Conservation (phyloP, 1,140 invertebrate species). For the Brachionus calyciflorus region DNA sequence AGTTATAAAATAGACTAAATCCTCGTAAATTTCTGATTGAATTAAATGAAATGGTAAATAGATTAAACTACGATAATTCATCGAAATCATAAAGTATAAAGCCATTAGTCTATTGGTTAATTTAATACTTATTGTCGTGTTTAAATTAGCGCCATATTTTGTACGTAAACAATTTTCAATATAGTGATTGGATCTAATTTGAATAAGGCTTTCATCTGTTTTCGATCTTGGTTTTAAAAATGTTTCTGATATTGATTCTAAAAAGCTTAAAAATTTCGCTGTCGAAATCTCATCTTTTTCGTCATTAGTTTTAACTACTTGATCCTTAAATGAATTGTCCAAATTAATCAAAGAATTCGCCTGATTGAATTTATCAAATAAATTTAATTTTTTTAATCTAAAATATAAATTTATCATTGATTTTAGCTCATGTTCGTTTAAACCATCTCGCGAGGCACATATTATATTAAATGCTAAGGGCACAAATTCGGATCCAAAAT, state of each 20-base stretch:
- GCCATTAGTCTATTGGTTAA: slow-evolving; percentile 32
- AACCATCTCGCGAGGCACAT: slow-evolving; percentile 50
- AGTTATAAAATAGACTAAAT: slow-evolving; percentile 51
- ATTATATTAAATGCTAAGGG: slow-evolving; percentile 54
- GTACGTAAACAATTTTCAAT: slow-evolving; percentile 12
- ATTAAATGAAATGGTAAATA: slow-evolving; percentile 40
- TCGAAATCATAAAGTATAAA: no score
- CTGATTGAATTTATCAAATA: neutral
- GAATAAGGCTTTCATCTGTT: neutral
- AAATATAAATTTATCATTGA: slow-evolving; percentile 8
- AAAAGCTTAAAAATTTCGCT: slow-evolving; percentile 36
- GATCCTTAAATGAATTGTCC: neutral
- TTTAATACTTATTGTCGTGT: neutral
- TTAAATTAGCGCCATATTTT: neutral
- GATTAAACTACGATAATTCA: slow-evolving; percentile 10
- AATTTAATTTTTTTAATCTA: neutral
- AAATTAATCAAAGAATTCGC: neutral
- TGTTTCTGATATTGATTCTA: slow-evolving; percentile 21
- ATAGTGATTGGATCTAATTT: slow-evolving; percentile 5
- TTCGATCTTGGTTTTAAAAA: slow-evolving; percentile 34
- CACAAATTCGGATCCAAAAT: slow-evolving; percentile 53
- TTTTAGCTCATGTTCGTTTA: slow-evolving; percentile 29
- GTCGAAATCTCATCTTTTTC: neutral
- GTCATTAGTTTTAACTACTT: neutral
- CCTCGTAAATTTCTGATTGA: slow-evolving; percentile 50